Conservation (phyloP, 2,888 invertebrate species). For the Epistrophe grossulariae region DNA sequence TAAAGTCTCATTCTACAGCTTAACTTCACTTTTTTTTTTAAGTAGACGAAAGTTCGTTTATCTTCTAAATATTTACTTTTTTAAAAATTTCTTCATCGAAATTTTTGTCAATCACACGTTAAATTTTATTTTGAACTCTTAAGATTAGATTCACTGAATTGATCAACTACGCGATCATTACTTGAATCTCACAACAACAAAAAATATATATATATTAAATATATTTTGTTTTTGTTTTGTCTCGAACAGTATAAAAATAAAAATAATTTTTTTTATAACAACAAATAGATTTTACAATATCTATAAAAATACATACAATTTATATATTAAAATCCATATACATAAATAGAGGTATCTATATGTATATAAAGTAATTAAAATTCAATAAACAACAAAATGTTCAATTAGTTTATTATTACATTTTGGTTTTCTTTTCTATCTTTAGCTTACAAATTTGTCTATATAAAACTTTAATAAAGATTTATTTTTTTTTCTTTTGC, state of each 20-base stretch:
- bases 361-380: slow-evolving; percentile 17
- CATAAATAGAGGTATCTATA: slow-evolving; percentile 20
- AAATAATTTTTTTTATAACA: slow-evolving; percentile 56
- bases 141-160: slow-evolving; percentile 39
- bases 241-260: slow-evolving; percentile 55
- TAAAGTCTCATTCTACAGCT: no score
- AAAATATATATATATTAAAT: slow-evolving; percentile 10
- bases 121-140: slow-evolving; percentile 47
- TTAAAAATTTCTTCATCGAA: not conserved
- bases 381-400: slow-evolving; percentile 48
- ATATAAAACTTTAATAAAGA: slow-evolving; percentile 67
- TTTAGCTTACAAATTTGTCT: slow-evolving; percentile 67
- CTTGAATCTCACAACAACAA: slow-evolving; percentile 32
- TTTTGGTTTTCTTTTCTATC: slow-evolving; percentile 19
- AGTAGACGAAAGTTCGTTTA: not conserved
- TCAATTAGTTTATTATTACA: slow-evolving; percentile 19
- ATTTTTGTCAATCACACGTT: slow-evolving; percentile 37
- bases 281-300: slow-evolving; percentile 68
- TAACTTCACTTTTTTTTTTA: no score
- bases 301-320: slow-evolving; percentile 62
- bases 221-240: slow-evolving; percentile 25
- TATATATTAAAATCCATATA: slow-evolving; percentile 34
- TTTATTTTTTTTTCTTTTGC: slow-evolving; percentile 37
- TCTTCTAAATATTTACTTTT: not conserved
- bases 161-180: slow-evolving; percentile 1